Evolutionary conservation across 2,797 vertebrate species (phyloP).

Genomic region (Tachyglossus aculeatus): DNA sequence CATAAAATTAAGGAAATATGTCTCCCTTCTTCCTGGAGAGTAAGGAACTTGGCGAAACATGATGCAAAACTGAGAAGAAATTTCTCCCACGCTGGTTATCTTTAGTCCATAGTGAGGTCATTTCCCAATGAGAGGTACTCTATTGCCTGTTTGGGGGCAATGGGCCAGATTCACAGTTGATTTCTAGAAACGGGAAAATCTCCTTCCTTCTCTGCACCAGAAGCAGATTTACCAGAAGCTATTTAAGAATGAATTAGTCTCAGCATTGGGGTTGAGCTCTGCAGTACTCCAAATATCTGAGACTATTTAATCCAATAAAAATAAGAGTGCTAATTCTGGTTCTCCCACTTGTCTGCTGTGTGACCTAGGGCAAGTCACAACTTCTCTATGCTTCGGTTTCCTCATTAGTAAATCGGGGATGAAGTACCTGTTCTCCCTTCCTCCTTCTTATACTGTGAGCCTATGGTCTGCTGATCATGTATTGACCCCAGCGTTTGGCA

Average conservation of each 20-base stretch:
- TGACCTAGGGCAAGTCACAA: no score
- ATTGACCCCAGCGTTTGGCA: no score
- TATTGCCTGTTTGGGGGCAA: background rate
- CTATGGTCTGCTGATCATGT: no score
- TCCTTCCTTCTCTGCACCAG: background rate
- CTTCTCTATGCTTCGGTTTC: no score
- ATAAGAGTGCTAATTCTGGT: no score
- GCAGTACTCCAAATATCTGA: no score
- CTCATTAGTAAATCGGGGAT: no score
- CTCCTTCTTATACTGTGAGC: no score
- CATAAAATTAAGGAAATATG: background rate
- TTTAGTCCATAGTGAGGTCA: conserved; percentile 31
- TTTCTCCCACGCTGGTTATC: conserved; percentile 49
- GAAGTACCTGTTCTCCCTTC: no score
- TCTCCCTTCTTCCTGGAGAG: conserved; percentile 26
- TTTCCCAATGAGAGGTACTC: background rate
- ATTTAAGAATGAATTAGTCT: background rate
- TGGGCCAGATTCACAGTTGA: conserved; percentile 36
- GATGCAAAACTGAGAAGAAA: conserved; percentile 34
- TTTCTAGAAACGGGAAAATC: conserved; percentile 31
- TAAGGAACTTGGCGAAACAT: conserved; percentile 41
- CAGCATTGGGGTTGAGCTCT: background rate
- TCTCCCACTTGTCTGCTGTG: no score
- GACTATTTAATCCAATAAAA: no score
- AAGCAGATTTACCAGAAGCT: conserved; percentile 1